phyloP scores from a whole-genome alignment of 2,888 invertebrate species.

The Nebria brevicollis region DNA sequence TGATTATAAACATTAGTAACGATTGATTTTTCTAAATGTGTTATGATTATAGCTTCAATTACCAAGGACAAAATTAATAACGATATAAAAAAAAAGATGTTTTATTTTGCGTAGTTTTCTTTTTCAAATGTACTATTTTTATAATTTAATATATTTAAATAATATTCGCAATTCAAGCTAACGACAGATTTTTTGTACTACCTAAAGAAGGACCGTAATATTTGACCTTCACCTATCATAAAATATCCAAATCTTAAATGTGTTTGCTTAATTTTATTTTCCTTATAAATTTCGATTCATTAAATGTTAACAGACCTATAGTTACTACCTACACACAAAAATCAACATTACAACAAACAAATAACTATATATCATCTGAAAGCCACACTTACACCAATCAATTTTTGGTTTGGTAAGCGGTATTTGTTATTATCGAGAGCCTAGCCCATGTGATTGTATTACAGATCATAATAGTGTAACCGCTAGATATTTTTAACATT shows the following conservation, averaged over 20 bases:
- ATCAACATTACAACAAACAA: constrained; percentile 30
- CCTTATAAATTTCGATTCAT: not conserved
- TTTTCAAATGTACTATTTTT: too few relatives aligned
- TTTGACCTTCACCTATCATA: too few relatives aligned
- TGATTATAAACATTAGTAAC: constrained; percentile 23
- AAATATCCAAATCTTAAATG: not conserved
- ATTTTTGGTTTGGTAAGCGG: constrained; percentile 22
- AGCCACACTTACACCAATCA: constrained; percentile 31
- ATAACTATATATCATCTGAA: constrained; percentile 36
- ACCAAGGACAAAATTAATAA: constrained; percentile 25
- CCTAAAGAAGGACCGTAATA: too few relatives aligned
- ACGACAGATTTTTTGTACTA: too few relatives aligned
- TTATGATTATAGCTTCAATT: constrained; percentile 19
- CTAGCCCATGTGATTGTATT: constrained; percentile 22
- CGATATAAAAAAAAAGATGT: not conserved
- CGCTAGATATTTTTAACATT: constrained; percentile 34
- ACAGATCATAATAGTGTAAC: constrained; percentile 2
- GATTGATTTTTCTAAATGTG: constrained; percentile 27
- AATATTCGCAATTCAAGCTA: too few relatives aligned
- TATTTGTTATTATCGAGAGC: constrained; percentile 29
- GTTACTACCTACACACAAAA: not conserved
- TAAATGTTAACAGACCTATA: not conserved
- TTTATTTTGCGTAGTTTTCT: too few relatives aligned
- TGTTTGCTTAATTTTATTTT: not conserved
- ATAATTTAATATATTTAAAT: too few relatives aligned